These are phyloP conservation scores for Drosophila rhopaloa DNA, from an alignment of 1,140 invertebrate species.

Conservation along the genomic window DNA sequence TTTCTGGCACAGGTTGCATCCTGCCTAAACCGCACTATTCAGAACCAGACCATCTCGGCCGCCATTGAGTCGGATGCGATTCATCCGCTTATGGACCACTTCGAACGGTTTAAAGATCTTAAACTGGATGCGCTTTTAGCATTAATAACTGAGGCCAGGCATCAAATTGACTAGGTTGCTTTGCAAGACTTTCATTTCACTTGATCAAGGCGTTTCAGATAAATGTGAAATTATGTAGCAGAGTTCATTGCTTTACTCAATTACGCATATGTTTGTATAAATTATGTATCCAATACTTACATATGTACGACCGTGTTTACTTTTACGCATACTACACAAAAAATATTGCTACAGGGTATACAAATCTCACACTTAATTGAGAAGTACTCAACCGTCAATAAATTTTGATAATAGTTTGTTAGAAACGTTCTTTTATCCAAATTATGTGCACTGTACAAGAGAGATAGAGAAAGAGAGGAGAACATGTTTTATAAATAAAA, in stretches of 20 bases:
- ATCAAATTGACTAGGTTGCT: constrained; percentile 75
- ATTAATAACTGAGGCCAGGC: constrained; percentile 78
- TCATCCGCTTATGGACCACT: constrained; percentile 80
- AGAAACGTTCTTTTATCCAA: constrained; percentile 63
- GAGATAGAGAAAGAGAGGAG: constrained; percentile 12
- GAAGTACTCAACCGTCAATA: constrained; percentile 43
- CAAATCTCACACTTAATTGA: constrained; percentile 36
- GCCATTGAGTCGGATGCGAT: constrained; percentile 83
- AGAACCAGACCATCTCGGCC: constrained; percentile 81
- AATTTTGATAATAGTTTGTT: constrained; percentile 54
- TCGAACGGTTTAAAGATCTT: constrained; percentile 80
- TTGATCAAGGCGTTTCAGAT: constrained; percentile 21
- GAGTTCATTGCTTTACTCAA: constrained; percentile 42
- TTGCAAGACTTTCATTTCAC: constrained; percentile 35
- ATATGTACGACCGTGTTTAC: constrained; percentile 49
- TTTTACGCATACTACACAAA: constrained; percentile 37
- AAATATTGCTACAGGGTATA: constrained; percentile 53
- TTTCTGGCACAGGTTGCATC: constrained; percentile 76
- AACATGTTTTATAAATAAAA: constrained; percentile 55
- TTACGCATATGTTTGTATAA: constrained; percentile 50
- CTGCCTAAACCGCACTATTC: constrained; percentile 77
- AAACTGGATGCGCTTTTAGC: constrained; percentile 81
- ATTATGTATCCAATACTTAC: constrained; percentile 56
- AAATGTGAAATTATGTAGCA: constrained; percentile 44
- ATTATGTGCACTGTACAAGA: constrained; percentile 53